Evolutionary conservation across 2,797 vertebrate species (phyloP).

Genomic region (Lophotriccus pileatus): DNA sequence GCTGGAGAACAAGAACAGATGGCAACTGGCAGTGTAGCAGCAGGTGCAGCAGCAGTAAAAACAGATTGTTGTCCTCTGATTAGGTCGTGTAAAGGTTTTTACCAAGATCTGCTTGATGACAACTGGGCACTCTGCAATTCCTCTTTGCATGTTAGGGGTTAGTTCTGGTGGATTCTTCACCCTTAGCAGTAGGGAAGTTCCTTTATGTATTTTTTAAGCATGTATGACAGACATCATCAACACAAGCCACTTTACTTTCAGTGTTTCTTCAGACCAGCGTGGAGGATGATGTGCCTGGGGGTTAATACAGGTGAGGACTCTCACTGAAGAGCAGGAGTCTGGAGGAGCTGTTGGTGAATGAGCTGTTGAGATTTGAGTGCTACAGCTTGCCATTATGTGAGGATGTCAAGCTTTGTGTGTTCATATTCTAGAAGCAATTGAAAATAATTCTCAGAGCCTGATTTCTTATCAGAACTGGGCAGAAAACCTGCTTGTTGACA

Average conservation of each 20-base stretch:
- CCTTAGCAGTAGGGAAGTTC: background rate
- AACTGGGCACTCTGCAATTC: background rate
- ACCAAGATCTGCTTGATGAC: background rate
- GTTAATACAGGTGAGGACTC: background rate
- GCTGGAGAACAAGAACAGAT: conserved; percentile 34
- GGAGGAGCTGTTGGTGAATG: background rate
- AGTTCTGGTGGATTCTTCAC: background rate
- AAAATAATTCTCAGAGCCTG: background rate
- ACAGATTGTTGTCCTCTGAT: conserved; percentile 41
- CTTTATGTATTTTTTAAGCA: background rate
- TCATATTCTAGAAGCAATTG: background rate
- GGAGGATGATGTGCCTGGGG: background rate
- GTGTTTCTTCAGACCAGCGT: accelerated
- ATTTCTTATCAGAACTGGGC: background rate
- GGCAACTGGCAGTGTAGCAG: conserved; percentile 12
- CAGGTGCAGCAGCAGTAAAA: conserved; percentile 41
- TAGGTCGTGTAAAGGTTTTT: conserved; percentile 18
- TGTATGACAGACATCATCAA: background rate
- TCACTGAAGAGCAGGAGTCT: background rate
- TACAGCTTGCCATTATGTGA: background rate
- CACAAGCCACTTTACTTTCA: background rate
- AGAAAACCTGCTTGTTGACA: background rate
- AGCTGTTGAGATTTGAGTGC: background rate
- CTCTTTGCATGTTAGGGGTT: background rate
- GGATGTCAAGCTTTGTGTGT: background rate